These are phyloP conservation scores for Mobula hypostoma DNA, from an alignment of 2,113 vertebrate genomes.

Conservation along the genomic window DNA sequence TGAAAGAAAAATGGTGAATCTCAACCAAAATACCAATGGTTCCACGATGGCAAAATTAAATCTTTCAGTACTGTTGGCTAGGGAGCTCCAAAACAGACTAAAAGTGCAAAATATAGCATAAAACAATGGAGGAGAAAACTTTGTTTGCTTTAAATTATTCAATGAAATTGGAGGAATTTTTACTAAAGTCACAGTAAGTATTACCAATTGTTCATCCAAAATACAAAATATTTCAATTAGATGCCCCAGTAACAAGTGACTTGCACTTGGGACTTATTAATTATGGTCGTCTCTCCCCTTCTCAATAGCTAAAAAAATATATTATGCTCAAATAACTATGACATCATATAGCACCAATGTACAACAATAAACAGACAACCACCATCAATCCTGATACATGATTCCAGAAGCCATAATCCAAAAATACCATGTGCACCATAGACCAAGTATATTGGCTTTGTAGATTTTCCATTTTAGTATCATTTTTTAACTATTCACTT, in stretches of 20 bases:
- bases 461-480: not conserved
- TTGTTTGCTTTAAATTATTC: too few species aligned
- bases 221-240: not conserved
- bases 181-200: not conserved
- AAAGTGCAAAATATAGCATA: not conserved
- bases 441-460: not conserved
- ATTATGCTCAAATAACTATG: not conserved
- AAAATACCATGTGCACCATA: not conserved
- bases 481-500: not conserved
- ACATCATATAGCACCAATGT: not conserved
- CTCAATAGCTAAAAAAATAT: not conserved
- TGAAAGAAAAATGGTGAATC: not conserved
- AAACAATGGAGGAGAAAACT: not conserved
- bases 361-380: not conserved
- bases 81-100: not conserved
- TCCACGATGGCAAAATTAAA: not conserved
- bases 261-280: not conserved
- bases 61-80: not conserved
- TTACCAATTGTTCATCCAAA: not conserved
- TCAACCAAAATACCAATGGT: not conserved
- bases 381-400: too few species aligned
- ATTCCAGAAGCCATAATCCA: not conserved
- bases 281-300: not conserved
- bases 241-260: not conserved
- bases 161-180: too few species aligned